Conservation (phyloP, 2,888 invertebrate genomes). For the Euplagia quadripunctaria region DNA sequence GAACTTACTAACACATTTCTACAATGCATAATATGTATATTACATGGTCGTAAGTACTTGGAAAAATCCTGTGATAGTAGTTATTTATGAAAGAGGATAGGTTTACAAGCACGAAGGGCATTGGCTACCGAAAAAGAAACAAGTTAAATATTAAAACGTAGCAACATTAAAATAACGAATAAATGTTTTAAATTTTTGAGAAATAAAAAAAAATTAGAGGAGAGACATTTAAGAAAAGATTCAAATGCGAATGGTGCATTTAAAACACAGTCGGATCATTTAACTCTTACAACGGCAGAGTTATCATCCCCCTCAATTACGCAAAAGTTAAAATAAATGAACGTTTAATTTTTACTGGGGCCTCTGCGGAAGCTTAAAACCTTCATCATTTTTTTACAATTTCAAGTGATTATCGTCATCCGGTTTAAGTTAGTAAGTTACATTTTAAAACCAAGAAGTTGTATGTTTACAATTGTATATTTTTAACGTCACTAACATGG, state of each 20-base stretch:
- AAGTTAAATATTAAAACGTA: too few relatives aligned
- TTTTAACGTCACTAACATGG: too few relatives aligned
- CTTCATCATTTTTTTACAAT: slow-evolving; percentile 23
- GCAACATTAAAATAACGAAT: too few relatives aligned
- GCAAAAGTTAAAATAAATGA: slow-evolving; percentile 23
- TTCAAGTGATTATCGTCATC: slow-evolving; percentile 26
- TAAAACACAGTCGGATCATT: slow-evolving; percentile 10
- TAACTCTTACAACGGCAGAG: slow-evolving; percentile 9
- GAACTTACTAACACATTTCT: too few relatives aligned
- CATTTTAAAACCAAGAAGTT: neutral
- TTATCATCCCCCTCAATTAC: slow-evolving; percentile 30
- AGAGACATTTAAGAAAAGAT: neutral
- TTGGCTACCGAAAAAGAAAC: too few relatives aligned
- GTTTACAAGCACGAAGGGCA: too few relatives aligned
- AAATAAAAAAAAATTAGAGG: neutral
- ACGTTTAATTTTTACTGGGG: slow-evolving; percentile 24
- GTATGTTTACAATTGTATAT: too few relatives aligned
- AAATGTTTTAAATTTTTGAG: too few relatives aligned
- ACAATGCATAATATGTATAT: too few relatives aligned
- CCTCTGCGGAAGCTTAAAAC: slow-evolving; percentile 16
- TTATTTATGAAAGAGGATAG: too few relatives aligned
- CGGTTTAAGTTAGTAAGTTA: neutral
- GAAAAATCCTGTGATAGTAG: too few relatives aligned
- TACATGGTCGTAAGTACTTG: too few relatives aligned
- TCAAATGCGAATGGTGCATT: slow-evolving; percentile 8